Percentiles rank a stretch among this genome's conserved stretches.
These are phyloP conservation scores for Tachina lurida DNA, from an alignment of 2,888 invertebrate species.

Conservation along the genomic window DNA sequence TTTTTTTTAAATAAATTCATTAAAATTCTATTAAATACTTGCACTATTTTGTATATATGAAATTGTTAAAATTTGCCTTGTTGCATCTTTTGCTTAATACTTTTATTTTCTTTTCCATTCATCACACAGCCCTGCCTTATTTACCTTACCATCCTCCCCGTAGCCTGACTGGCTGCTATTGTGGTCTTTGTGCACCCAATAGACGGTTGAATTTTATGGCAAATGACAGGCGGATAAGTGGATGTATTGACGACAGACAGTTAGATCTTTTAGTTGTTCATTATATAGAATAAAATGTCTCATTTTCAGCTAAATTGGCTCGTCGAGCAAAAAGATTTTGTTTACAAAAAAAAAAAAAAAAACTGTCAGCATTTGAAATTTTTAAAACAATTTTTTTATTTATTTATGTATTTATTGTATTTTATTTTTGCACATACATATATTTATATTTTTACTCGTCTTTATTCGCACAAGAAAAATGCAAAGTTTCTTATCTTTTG, in stretches of 20 bases:
- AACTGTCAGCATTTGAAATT: slow-evolving; percentile 59
- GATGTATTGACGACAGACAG: slow-evolving; percentile 68
- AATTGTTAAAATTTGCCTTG: slow-evolving; percentile 10
- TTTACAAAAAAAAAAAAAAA: slow-evolving; percentile 20
- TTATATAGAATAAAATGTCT: slow-evolving; percentile 54
- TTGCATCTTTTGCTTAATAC: background rate
- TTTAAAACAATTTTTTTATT: slow-evolving; percentile 55
- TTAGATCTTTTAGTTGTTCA: slow-evolving; percentile 45
- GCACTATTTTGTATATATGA: background rate
- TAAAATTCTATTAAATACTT: slow-evolving; percentile 55
- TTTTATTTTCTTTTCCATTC: background rate
- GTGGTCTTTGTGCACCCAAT: slow-evolving; percentile 30
- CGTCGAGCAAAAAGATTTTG: slow-evolving; percentile 65
- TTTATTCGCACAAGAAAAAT: background rate
- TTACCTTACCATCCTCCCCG: no score
- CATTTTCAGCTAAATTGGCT: slow-evolving; percentile 70
- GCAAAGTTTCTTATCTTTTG: slow-evolving; percentile 33
- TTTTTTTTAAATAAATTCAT: slow-evolving; percentile 38
- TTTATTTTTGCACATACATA: background rate
- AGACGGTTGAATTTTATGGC: slow-evolving; percentile 53
- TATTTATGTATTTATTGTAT: slow-evolving; percentile 4
- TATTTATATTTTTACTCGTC: slow-evolving; percentile 9
- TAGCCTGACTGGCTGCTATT: background rate
- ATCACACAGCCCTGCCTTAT: background rate
- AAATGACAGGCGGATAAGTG: slow-evolving; percentile 63